Conservation (phyloP, 2,797 vertebrate genomes). For the Amniataba percoides region DNA sequence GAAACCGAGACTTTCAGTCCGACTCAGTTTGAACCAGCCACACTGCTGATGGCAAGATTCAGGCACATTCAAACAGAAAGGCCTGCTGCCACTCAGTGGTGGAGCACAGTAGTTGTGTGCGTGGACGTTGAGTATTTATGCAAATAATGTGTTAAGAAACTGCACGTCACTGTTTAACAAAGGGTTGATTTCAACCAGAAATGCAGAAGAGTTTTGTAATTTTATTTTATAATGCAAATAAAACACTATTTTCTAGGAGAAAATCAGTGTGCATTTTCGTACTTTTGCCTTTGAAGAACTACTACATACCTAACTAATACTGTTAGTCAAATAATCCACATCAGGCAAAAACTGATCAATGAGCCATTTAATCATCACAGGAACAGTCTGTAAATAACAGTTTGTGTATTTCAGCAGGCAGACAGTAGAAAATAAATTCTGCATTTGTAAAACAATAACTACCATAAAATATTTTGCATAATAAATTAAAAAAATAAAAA, state of each 20-base stretch:
- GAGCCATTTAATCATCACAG: constrained; percentile 55
- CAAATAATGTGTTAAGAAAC: background rate
- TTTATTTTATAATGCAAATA: constrained; percentile 42
- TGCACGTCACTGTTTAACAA: background rate
- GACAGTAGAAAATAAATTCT: constrained; percentile 61
- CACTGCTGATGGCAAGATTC: constrained; percentile 36
- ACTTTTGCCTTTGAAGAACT: background rate
- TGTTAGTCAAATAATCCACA: constrained; percentile 18
- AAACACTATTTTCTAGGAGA: constrained; percentile 6
- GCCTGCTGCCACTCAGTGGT: constrained; percentile 70
- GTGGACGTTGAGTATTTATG: background rate
- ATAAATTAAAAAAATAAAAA: constrained; percentile 45
- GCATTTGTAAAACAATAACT: constrained; percentile 45
- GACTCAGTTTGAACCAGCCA: constrained; percentile 44
- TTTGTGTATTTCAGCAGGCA: constrained; percentile 24
- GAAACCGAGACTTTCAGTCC: constrained; percentile 43
- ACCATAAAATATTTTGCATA: constrained; percentile 39
- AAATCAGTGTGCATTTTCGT: background rate
- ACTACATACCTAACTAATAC: background rate
- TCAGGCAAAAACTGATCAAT: constrained; percentile 2
- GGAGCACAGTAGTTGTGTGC: constrained; percentile 8
- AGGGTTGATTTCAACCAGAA: constrained; percentile 1
- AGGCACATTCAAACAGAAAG: background rate
- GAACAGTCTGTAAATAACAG: background rate
- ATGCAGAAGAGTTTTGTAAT: constrained; percentile 4